A percentile compares a stretch with the other conserved stretches of the same genome.
Evolutionary conservation across 1,140 invertebrate species (phyloP).

Genomic region (Drosophila lacertosa): DNA sequence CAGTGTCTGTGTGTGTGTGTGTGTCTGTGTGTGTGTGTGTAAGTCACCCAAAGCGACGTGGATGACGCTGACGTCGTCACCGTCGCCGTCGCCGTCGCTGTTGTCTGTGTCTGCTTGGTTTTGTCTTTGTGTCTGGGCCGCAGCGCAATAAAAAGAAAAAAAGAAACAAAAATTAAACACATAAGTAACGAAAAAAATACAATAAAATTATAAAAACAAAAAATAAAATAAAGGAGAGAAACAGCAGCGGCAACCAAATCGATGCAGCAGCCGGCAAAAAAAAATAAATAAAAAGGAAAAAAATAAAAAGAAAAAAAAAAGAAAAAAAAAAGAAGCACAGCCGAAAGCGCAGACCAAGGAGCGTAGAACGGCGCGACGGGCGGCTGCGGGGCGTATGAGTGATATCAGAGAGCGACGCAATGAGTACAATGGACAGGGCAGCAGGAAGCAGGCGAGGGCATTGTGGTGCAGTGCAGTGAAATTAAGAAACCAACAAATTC

Average conservation of each 20-base stretch:
- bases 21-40: conserved; percentile 10
- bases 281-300: no score
- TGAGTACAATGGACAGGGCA: no score
- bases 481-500: conserved; percentile 83
- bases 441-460: conserved; percentile 27
- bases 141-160: conserved; percentile 41
- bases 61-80: conserved; percentile 37
- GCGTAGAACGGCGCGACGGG: conserved; percentile 15
- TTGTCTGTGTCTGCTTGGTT: conserved; percentile 45
- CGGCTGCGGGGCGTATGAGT: conserved; percentile 68
- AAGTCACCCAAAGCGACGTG: conserved; percentile 47
- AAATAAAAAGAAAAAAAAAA: no score
- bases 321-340: conserved; percentile 50
- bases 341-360: conserved; percentile 21
- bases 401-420: conserved; percentile 42
- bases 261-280: conserved; percentile 64
- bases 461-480: conserved; percentile 59
- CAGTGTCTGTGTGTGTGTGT: conserved; percentile 44
- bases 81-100: conserved; percentile 45
- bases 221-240: conserved; percentile 28
- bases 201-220: conserved; percentile 79
- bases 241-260: conserved; percentile 63
- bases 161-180: conserved; percentile 69
- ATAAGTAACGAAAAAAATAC: conserved; percentile 66
- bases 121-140: conserved; percentile 78